Conservation (phyloP, 2,113 vertebrate species). For the Rhipidura dahli region DNA sequence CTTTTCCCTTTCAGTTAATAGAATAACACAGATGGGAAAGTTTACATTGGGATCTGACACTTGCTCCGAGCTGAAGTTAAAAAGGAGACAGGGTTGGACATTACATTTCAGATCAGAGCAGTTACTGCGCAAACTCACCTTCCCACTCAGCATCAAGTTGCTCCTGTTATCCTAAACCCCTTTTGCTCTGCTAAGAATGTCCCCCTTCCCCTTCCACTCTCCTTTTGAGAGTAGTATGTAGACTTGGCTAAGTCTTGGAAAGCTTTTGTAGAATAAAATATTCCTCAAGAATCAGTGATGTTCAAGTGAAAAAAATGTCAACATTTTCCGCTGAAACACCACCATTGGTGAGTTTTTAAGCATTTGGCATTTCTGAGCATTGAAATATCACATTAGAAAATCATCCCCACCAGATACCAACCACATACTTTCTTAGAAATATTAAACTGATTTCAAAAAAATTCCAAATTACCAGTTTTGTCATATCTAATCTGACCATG, state of each 20-base stretch:
- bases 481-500: not conserved
- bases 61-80: not conserved
- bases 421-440: not conserved
- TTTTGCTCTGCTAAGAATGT: not conserved
- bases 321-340: not conserved
- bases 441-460: not conserved
- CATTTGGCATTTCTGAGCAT: not conserved
- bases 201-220: not conserved
- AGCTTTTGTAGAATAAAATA: not conserved
- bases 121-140: conserved; percentile 9
- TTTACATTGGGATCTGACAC: conserved; percentile 61
- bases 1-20: conserved; percentile 72
- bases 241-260: not conserved
- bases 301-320: not conserved
- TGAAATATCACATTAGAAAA: not conserved
- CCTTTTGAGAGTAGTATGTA: not conserved
- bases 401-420: not conserved
- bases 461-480: not conserved
- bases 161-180: not conserved
- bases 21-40: conserved; percentile 79
- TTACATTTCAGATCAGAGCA: not conserved
- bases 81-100: conserved; percentile 14
- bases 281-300: not conserved
- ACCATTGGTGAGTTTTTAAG: not conserved
- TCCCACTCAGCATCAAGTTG: not conserved